phyloP scores from a whole-genome alignment of 1,140 invertebrate species.

The Rhizoglyphus robini region DNA sequence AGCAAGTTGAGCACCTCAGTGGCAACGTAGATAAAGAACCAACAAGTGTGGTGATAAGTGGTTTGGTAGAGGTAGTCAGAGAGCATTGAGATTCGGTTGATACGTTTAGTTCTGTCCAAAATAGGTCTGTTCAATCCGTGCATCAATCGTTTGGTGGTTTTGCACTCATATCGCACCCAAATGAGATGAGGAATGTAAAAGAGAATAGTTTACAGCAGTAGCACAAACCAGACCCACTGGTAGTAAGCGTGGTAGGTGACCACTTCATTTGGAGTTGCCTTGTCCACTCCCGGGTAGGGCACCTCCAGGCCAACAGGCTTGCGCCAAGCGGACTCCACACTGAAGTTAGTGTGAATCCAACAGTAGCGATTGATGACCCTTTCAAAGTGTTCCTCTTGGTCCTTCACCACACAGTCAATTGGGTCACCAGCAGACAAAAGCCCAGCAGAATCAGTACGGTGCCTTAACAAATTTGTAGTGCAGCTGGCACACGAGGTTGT shows the following conservation, averaged over 20 bases:
- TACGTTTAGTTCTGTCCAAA: neutral
- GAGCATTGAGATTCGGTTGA: slow-evolving; percentile 35
- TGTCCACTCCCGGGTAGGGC: slow-evolving; percentile 23
- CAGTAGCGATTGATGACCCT: slow-evolving; percentile 68
- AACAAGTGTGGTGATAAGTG: slow-evolving; percentile 37
- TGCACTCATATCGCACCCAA: slow-evolving; percentile 40
- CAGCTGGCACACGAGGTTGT: slow-evolving; percentile 69
- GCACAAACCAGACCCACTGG: slow-evolving; percentile 86
- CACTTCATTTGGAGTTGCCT: slow-evolving; percentile 40
- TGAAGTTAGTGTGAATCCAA: slow-evolving; percentile 80
- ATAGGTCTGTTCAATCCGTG: neutral
- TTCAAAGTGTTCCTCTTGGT: slow-evolving; percentile 53
- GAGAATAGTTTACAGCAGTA: slow-evolving; percentile 41
- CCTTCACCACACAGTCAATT: slow-evolving; percentile 58
- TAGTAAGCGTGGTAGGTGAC: slow-evolving; percentile 88
- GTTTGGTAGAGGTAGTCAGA: slow-evolving; percentile 55
- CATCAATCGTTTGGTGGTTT: slow-evolving; percentile 27
- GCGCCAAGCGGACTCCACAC: slow-evolving; percentile 64
- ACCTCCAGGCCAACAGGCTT: slow-evolving; percentile 26
- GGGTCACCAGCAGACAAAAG: slow-evolving; percentile 70
- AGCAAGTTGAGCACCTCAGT: slow-evolving; percentile 57
- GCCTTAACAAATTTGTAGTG: slow-evolving; percentile 79
- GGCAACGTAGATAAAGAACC: slow-evolving; percentile 37
- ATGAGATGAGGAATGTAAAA: slow-evolving; percentile 47
- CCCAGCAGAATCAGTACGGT: slow-evolving; percentile 67